Evolutionary conservation across 2,797 vertebrate species (phyloP).

Genomic region (Hypotaenidia okinawae): DNA sequence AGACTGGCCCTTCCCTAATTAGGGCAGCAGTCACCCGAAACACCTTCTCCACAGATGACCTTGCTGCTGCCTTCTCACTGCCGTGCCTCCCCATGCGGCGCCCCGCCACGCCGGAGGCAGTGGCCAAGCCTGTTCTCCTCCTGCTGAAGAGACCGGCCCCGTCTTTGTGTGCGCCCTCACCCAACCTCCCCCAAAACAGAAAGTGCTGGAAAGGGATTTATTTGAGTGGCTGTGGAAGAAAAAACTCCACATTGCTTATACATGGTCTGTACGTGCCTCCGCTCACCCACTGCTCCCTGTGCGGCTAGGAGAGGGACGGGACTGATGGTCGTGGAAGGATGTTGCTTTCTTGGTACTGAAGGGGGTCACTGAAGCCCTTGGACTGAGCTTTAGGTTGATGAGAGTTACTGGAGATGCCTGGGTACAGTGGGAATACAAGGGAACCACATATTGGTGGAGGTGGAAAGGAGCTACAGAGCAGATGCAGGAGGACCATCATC

Average conservation of each 20-base stretch:
- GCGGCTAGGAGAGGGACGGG: not conserved
- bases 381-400: not conserved
- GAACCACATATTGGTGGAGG: not conserved
- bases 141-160: accelerated
- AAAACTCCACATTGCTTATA: not conserved
- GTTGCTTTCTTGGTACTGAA: not conserved
- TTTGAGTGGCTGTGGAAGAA: not conserved
- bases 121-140: accelerated
- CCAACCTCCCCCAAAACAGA: not conserved
- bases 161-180: accelerated
- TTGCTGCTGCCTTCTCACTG: not conserved
- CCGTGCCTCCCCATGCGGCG: accelerated
- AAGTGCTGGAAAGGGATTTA: not conserved
- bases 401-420: not conserved
- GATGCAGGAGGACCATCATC: not conserved
- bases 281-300: accelerated
- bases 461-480: not conserved
- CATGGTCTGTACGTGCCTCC: accelerated
- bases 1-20: constrained; percentile 7
- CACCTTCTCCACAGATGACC: not conserved
- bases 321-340: not conserved
- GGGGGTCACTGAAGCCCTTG: not conserved
- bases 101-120: accelerated
- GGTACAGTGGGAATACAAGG: not conserved
- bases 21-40: not conserved